These are phyloP conservation scores for Stegana nigrithorax DNA, from an alignment of 2,888 invertebrate genomes.

Conservation along the genomic window DNA sequence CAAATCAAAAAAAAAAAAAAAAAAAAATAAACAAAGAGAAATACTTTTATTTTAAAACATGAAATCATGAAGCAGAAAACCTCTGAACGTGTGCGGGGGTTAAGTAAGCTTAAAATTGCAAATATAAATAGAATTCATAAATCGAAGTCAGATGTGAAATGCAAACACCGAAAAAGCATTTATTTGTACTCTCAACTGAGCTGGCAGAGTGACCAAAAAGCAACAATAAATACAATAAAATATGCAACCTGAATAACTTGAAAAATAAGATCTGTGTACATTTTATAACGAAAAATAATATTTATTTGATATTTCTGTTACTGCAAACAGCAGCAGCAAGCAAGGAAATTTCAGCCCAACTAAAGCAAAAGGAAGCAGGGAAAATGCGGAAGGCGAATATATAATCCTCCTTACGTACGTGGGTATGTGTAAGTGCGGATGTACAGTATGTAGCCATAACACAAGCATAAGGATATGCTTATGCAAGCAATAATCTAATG, in stretches of 20 bases:
- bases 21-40: too few relatives aligned
- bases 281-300: conserved; percentile 41
- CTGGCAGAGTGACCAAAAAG: neutral
- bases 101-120: neutral
- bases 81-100: too few relatives aligned
- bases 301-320: conserved; percentile 56
- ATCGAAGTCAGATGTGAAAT: neutral
- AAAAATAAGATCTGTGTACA: too few relatives aligned
- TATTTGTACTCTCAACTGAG: neutral
- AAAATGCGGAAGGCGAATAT: too few relatives aligned
- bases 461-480: conserved; percentile 41
- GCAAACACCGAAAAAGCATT: neutral
- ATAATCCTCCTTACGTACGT: too few relatives aligned
- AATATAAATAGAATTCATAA: neutral
- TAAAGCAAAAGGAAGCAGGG: neutral
- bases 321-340: conserved; percentile 32
- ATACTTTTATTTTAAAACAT: too few relatives aligned
- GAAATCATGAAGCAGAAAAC: too few relatives aligned
- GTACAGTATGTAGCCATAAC: neutral
- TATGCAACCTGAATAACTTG: too few relatives aligned
- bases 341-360: too few relatives aligned
- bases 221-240: neutral
- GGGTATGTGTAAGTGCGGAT: too few relatives aligned
- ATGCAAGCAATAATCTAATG: conserved; percentile 60
- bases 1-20: too few relatives aligned